Evolutionary conservation across 2,113 vertebrate species (phyloP), one percentile per base, ranked within the genome.

Genomic region (Campylomormyrus numenius): DNA sequence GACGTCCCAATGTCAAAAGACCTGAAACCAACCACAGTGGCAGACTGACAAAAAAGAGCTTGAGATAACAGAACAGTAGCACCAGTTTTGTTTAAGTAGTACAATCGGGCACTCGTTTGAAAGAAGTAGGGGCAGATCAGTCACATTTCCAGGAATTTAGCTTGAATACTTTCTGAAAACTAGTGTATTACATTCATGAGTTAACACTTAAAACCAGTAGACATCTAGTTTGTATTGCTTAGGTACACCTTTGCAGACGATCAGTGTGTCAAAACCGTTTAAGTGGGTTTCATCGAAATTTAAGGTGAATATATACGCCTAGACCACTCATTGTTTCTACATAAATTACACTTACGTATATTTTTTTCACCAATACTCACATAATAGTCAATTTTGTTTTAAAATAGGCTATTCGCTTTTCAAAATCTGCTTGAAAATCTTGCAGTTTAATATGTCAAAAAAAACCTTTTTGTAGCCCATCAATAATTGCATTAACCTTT

Each of bases 131-230:
- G 89, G 80, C 89, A 89, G 77, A 53, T 27, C 58, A 89, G 19
- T 85, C 52, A 85, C 77, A 89, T 62, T 62, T 50, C 42, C 56
- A 45, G 77, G 39, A 50, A 89, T 85, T 89, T 89, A 35, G 27
- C 24, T 89, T 85, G 52, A 62, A 62, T 85, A 27, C 39, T 46
- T 45, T 46, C 52, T 21, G 77, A 84, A 87, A 89, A 89, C 31
- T 52, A 89, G 48, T 27, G 42, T 77, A 62, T 89, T 83, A 89
- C 89, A 89, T 89, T 89, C 89, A 56, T 53, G 52, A 84, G 35
- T 53, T 83, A 84, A 85, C 89, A 89, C 89, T 56, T 58, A 80
- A 74, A 89, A 89, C 19, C 50, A 85, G 42, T 13, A 31, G 53
- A 62, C 50, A 89, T 52, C 21, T 85, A 48, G 21, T 80, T 45